Conservation (phyloP, 2,888 invertebrate genomes). For the Hymenopus coronatus region DNA sequence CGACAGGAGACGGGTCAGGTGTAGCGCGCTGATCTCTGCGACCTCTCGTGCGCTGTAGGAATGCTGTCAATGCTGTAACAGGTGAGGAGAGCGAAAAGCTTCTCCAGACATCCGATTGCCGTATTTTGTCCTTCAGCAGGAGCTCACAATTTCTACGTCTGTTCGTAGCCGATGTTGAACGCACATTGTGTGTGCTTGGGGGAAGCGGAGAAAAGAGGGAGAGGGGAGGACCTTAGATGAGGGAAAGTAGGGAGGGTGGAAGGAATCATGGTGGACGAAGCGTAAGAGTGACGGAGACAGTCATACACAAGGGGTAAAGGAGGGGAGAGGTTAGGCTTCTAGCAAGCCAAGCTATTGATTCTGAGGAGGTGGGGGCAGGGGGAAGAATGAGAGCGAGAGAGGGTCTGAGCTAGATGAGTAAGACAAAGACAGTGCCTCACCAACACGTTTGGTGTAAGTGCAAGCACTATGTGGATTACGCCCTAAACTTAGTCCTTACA, state of each 20-base stretch:
- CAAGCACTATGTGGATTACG: conserved; percentile 32
- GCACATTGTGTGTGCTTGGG: conserved; percentile 46
- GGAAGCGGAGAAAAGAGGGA: conserved; percentile 13
- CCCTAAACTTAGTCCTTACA: conserved; percentile 1
- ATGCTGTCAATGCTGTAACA: neutral
- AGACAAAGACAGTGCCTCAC: neutral
- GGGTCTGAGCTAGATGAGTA: conserved; percentile 27
- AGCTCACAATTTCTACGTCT: conserved; percentile 47
- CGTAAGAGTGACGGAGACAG: conserved; percentile 24
- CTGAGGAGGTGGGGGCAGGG: conserved; percentile 43
- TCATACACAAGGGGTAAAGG: neutral
- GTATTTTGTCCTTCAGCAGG: conserved; percentile 36
- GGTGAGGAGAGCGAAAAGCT: neutral
- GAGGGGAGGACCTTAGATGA: conserved; percentile 2
- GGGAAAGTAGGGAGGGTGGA: neutral
- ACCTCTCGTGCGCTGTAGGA: neutral
- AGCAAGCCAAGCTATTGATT: conserved; percentile 33
- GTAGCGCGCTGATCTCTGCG: neutral
- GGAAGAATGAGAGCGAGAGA: conserved; percentile 38
- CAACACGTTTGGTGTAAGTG: conserved; percentile 36
- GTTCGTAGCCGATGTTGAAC: conserved; percentile 54
- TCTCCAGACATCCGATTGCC: neutral
- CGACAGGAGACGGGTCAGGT: neutral
- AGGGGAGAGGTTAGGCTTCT: conserved; percentile 24
- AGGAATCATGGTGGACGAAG: conserved; percentile 9